These are phyloP conservation scores for Ctenopoma kingsleyae DNA, from an alignment of 2,797 vertebrate genomes.

Conservation along the genomic window DNA sequence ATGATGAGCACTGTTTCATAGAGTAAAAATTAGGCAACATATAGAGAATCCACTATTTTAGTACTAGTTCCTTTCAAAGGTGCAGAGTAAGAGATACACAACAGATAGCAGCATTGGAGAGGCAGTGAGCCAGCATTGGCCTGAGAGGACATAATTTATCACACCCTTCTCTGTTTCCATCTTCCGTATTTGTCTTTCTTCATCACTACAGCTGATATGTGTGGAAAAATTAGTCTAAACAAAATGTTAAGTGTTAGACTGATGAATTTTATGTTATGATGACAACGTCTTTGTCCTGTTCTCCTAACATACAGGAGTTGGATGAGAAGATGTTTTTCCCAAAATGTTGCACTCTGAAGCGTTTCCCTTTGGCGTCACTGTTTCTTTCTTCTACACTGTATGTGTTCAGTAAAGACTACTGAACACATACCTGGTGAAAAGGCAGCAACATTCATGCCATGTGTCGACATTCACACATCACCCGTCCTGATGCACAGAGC, in stretches of 20 bases:
- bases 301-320: background rate
- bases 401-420: background rate
- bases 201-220: constrained; percentile 26
- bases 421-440: constrained; percentile 12
- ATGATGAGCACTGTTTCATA: constrained; percentile 6
- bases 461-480: constrained; percentile 42
- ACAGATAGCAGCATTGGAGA: constrained; percentile 15
- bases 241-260: background rate
- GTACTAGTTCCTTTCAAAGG: background rate
- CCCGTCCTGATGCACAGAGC: constrained; percentile 27
- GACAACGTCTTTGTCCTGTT: background rate
- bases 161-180: constrained; percentile 28
- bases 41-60: constrained; percentile 1
- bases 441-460: constrained; percentile 19
- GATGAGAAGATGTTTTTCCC: background rate
- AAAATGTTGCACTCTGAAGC: background rate
- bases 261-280: background rate
- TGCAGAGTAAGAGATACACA: constrained; percentile 12
- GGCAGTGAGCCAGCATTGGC: constrained; percentile 10
- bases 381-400: constrained; percentile 3
- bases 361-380: background rate
- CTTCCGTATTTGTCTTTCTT: constrained; percentile 20
- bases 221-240: constrained; percentile 9
- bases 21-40: background rate
- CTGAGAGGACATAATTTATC: constrained; percentile 27